These are phyloP conservation scores for Hyles vespertilio DNA, from an alignment of 1,140 invertebrate species.

Conservation along the genomic window DNA sequence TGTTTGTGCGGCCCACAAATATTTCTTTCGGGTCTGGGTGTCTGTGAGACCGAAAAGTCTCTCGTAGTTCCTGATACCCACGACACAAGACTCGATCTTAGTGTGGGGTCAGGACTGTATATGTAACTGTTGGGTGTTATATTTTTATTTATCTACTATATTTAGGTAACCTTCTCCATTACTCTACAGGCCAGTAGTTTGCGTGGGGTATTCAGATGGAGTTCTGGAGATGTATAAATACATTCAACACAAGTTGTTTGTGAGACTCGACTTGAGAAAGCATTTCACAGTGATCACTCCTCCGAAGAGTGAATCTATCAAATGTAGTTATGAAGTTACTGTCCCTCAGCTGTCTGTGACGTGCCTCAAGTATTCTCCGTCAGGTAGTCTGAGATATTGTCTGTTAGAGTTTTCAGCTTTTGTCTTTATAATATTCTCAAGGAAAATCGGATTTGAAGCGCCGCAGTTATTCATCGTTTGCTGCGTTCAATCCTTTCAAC, in stretches of 20 bases:
- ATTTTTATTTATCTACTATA: too few relatives aligned
- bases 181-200: conserved; percentile 36
- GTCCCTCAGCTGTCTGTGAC: conserved; percentile 51
- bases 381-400: conserved; percentile 44
- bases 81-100: too few relatives aligned
- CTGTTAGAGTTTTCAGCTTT: conserved; percentile 6
- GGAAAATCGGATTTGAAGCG: too few relatives aligned
- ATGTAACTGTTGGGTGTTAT: too few relatives aligned
- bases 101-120: too few relatives aligned
- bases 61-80: too few relatives aligned
- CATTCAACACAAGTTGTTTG: conserved; percentile 49
- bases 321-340: conserved; percentile 33
- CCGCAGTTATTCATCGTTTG: too few relatives aligned
- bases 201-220: conserved; percentile 67
- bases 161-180: not conserved
- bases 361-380: conserved; percentile 70
- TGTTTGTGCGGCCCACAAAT: too few relatives aligned
- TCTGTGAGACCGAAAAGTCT: too few relatives aligned
- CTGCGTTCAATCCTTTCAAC: too few relatives aligned
- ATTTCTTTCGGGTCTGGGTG: too few relatives aligned
- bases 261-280: conserved; percentile 40
- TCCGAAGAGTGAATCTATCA: conserved; percentile 49
- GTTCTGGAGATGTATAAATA: conserved; percentile 66
- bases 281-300: conserved; percentile 43
- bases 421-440: too few relatives aligned